Conservation (phyloP, 1,140 invertebrate species). For the Drosophila albomicans region DNA sequence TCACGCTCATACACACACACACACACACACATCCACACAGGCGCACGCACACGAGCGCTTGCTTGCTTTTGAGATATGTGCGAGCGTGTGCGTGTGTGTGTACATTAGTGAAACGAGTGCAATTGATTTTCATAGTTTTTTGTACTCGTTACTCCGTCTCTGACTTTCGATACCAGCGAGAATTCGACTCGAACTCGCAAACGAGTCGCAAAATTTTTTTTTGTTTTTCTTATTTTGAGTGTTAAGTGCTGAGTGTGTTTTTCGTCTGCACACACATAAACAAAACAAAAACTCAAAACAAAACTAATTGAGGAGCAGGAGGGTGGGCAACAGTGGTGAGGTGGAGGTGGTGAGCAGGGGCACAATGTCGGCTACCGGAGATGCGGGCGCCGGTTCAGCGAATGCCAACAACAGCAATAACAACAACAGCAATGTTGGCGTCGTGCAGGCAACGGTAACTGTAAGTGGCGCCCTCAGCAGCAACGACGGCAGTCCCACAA, state of each 20-base stretch:
- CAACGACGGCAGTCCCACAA: slow-evolving; percentile 15
- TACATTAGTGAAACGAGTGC: slow-evolving; percentile 58
- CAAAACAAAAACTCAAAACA: slow-evolving; percentile 13
- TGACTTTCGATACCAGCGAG: slow-evolving; percentile 1
- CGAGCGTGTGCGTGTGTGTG: slow-evolving; percentile 38
- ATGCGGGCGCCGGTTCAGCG: slow-evolving; percentile 40
- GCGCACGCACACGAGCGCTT: slow-evolving; percentile 37
- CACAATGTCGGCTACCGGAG: slow-evolving; percentile 48
- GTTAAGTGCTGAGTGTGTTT: slow-evolving; percentile 6
- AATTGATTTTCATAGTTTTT: slow-evolving; percentile 44
- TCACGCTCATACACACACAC: slow-evolving; percentile 53
- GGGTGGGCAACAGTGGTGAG: background rate
- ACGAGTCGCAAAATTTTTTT: background rate
- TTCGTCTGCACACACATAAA: slow-evolving; percentile 38
- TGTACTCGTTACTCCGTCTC: slow-evolving; percentile 18
- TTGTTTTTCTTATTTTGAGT: slow-evolving; percentile 17
- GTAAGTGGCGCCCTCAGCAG: slow-evolving; percentile 25
- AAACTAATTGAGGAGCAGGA: background rate
- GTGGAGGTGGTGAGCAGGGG: background rate
- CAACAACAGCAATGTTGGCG: slow-evolving; percentile 26
- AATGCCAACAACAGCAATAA: slow-evolving; percentile 28
- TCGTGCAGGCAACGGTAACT: slow-evolving; percentile 43
- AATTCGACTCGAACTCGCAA: slow-evolving; percentile 21
- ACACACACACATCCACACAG: slow-evolving; percentile 30
- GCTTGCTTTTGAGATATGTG: slow-evolving; percentile 3